Conservation (phyloP, 1,140 invertebrate species). For the Anadara kagoshimensis region DNA sequence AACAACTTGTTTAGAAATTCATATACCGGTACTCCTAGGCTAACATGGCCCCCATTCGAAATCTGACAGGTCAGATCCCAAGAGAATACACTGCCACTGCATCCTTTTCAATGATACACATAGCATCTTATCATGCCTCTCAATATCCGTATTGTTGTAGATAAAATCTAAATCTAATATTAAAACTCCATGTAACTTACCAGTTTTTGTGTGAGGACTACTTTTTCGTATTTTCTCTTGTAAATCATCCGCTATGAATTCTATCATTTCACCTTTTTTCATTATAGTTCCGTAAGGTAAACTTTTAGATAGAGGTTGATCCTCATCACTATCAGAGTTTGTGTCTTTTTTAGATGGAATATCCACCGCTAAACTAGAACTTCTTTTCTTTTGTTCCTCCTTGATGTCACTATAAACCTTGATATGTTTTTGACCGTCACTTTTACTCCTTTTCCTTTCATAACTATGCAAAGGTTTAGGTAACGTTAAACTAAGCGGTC, state of each 20-base stretch:
- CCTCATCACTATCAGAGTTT: constrained; percentile 46
- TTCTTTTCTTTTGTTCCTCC: constrained; percentile 13
- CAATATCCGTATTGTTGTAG: too few species aligned
- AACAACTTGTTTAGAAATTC: too few species aligned
- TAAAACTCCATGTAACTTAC: constrained; percentile 25
- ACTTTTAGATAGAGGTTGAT: constrained; percentile 60
- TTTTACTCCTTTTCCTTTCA: constrained; percentile 46
- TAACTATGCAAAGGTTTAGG: constrained; percentile 48
- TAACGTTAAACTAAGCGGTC: constrained; percentile 60
- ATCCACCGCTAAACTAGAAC: constrained; percentile 38
- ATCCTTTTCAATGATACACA: too few species aligned
- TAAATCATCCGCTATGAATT: constrained; percentile 94
- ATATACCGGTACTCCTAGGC: too few species aligned
- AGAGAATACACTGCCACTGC: too few species aligned
- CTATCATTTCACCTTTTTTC: constrained; percentile 91
- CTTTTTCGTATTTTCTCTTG: constrained; percentile 89
- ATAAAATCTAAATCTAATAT: too few species aligned
- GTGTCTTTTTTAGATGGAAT: constrained; percentile 47
- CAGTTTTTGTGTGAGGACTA: constrained; percentile 82
- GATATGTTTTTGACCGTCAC: constrained; percentile 28
- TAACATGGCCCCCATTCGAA: too few species aligned
- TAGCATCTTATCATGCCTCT: too few species aligned
- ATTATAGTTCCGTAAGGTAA: constrained; percentile 81
- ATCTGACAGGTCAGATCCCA: too few species aligned
- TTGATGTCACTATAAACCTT: constrained; percentile 3